Conservation (phyloP, 2,113 vertebrate genomes). For the Hydropotes inermis region DNA sequence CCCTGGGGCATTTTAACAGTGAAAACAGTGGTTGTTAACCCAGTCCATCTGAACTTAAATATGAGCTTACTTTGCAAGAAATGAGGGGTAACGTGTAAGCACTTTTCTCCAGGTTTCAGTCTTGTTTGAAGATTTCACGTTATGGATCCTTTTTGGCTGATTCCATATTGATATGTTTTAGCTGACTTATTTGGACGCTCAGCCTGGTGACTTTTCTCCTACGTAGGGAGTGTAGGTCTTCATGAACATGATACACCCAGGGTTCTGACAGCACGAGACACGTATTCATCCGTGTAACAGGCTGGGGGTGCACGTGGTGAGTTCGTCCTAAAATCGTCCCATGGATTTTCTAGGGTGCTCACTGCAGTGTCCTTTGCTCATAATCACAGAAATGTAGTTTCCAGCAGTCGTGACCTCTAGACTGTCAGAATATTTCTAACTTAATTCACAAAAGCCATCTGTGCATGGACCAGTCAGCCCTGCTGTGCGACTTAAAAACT, state of each 20-base stretch:
- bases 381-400: not conserved
- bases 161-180: constrained; percentile 70
- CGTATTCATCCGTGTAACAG: not conserved
- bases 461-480: not conserved
- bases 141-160: constrained; percentile 75
- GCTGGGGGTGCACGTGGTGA: not conserved
- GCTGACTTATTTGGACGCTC: constrained; percentile 50
- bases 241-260: not conserved
- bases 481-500: not conserved
- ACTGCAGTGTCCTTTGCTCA: not conserved
- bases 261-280: not conserved
- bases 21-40: constrained; percentile 87
- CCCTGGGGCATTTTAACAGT: constrained; percentile 87
- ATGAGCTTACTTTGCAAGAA: constrained; percentile 85
- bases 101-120: constrained; percentile 78
- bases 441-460: not conserved
- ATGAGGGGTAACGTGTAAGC: constrained; percentile 80
- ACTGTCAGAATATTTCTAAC: not conserved
- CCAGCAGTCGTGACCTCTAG: not conserved
- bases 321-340: not conserved
- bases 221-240: not conserved
- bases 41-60: constrained; percentile 84
- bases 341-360: not conserved
- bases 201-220: not conserved
- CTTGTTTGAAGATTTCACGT: constrained; percentile 77